Base-by-base conservation (phyloP, 2,888 invertebrate genomes). In the Leucoptera coffeella region DNA sequence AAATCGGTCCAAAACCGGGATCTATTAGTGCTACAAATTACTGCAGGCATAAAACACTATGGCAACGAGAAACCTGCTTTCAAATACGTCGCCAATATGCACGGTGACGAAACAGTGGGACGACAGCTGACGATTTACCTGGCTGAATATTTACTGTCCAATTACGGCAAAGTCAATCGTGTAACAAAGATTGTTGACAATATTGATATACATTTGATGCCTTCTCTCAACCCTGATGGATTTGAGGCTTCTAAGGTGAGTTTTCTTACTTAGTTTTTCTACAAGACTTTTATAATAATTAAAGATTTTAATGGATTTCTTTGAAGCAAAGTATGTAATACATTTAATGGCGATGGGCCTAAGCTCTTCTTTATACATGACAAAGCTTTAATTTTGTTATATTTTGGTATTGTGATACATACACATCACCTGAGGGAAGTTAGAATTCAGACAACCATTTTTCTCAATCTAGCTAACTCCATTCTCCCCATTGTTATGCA, bases 191-290 rank as follows among this genome's bases (percentile, higher is more conserved):
- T 99, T 29, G 77, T 99, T 1, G 82, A 96, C 45, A 73, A 61
- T 4, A 95, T 93, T 0, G 88, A 96, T 47, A 91, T 99, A 35
- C 94, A 85, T 56, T 65, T 99, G 41, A 86, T 99, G 90, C 96
- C 97, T 1, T 87, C 93, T 0, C 81, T 99, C 78, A 99, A 99
- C 69, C 99, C 99, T 17, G 78, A 99, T 75, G 99, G 99, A 10
- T 96, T 83, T 71, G 90, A 89, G 50, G 75, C 73, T 29, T 86
- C 94, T 27, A 47, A 74, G 76, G 88, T 88, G 62, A 64, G 61
- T 42, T 6, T 7, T 17, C 9, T 17, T 9, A 17, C n/a, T n/a
- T n/a, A n/a, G n/a, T n/a, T n/a, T n/a, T n/a, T n/a, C n/a, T n/a
- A n/a, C n/a, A n/a, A n/a, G n/a, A n/a, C n/a, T n/a, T n/a, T n/a